Evolutionary conservation across 2,797 vertebrate species (phyloP).

Genomic region (Amazonetta brasiliensis): DNA sequence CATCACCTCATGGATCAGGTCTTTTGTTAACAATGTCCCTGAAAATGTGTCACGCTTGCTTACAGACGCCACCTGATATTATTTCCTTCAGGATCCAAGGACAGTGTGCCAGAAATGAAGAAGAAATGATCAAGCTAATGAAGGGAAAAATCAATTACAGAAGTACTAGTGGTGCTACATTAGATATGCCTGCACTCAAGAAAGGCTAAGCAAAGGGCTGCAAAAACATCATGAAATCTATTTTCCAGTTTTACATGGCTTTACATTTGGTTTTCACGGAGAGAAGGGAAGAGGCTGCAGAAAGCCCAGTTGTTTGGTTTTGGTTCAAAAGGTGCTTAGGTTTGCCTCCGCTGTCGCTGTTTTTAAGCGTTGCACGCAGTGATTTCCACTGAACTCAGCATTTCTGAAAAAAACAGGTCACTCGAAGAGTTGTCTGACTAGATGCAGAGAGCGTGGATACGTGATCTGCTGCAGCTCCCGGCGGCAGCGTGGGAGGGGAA

Average conservation of each 20-base stretch:
- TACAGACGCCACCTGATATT: background rate
- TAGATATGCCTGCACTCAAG: background rate
- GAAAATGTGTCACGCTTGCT: background rate
- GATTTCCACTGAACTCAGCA: background rate
- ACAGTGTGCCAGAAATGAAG: background rate
- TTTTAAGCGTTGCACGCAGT: background rate
- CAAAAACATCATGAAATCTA: background rate
- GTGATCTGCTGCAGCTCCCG: background rate
- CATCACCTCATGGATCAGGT: slow-evolving; percentile 22
- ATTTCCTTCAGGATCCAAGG: background rate
- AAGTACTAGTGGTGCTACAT: background rate
- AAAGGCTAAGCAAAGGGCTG: background rate
- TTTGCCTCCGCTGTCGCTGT: background rate
- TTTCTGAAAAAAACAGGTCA: background rate
- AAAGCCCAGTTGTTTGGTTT: background rate
- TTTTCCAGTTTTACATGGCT: background rate
- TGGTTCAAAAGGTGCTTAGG: background rate
- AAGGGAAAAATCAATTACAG: background rate
- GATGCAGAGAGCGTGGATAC: background rate
- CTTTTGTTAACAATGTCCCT: background rate
- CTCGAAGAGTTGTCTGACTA: background rate
- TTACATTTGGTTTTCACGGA: background rate
- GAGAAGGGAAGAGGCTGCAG: background rate
- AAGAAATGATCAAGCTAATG: background rate
- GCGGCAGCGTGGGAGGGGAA: accelerated